Evolutionary conservation across 2,113 vertebrate genomes (phyloP).

Genomic region (Litocranius walleri): DNA sequence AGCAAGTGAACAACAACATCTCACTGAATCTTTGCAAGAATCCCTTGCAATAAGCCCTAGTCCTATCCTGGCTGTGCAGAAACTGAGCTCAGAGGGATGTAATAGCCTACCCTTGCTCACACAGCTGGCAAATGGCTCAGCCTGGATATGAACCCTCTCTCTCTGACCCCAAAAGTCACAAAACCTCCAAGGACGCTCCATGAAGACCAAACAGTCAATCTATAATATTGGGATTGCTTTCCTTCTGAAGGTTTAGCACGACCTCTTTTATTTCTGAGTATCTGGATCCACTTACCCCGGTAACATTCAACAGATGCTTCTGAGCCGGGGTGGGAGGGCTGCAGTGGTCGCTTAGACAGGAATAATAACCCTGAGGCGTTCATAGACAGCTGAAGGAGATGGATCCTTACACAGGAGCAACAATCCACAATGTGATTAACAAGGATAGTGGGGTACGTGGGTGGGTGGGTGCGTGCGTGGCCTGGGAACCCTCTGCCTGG

Average conservation of each 20-base stretch:
- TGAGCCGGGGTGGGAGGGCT: not conserved
- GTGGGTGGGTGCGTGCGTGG: fast-evolving
- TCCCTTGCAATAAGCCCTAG: not conserved
- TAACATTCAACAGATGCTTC: not conserved
- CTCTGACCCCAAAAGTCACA: not conserved
- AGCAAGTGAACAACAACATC: not conserved
- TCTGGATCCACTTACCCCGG: not conserved
- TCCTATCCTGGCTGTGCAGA: not conserved
- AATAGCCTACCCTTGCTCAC: not conserved
- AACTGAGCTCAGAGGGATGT: not conserved
- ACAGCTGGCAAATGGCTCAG: not conserved
- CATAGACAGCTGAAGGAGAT: not conserved
- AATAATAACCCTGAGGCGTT: not conserved
- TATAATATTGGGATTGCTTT: not conserved
- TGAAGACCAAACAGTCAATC: not conserved
- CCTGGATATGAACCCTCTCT: not conserved
- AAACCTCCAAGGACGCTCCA: not conserved
- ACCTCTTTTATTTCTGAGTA: not conserved
- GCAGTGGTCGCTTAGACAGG: not conserved
- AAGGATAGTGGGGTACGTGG: fast-evolving
- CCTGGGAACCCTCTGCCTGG: not conserved
- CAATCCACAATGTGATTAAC: not conserved
- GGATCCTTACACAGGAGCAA: not conserved
- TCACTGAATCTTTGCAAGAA: not conserved
- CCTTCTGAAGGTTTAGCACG: not conserved